A percentile compares a stretch with the other conserved stretches of the same genome.
Evolutionary conservation across 92 coral and sea anemone species (phyloP).

Genomic region (Zoanthus gigantus): DNA sequence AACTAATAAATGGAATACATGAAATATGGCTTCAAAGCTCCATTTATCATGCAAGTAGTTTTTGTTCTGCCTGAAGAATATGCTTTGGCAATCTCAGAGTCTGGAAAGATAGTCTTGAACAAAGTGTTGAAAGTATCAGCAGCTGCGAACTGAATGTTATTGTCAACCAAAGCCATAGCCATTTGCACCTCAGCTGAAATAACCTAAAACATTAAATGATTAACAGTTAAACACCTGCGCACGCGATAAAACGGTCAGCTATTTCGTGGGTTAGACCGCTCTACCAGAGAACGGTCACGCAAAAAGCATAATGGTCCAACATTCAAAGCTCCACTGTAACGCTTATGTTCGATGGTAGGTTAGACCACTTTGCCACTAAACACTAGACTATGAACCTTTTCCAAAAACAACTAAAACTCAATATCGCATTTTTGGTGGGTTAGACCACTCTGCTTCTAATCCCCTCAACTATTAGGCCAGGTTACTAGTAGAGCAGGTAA

Average conservation of each 20-base stretch:
- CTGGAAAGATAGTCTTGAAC: slow-evolving; percentile 56
- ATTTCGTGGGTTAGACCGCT: slow-evolving; percentile 4
- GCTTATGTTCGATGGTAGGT: slow-evolving; percentile 10
- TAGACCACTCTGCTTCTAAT: not conserved
- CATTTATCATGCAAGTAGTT: slow-evolving; percentile 58
- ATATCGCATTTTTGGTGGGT: slow-evolving; percentile 10
- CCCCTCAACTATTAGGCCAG: not conserved
- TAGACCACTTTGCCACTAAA: slow-evolving; percentile 27
- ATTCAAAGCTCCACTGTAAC: slow-evolving; percentile 23
- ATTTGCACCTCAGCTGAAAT: slow-evolving; percentile 53
- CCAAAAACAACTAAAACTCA: slow-evolving; percentile 16
- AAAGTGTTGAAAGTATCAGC: slow-evolving; percentile 52
- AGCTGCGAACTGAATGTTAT: slow-evolving; percentile 55
- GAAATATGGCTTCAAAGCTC: not conserved
- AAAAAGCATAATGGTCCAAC: not conserved
- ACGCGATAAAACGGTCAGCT: not conserved
- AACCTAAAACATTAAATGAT: not conserved
- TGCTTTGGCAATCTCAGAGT: slow-evolving; percentile 52
- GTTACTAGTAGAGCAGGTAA: too few species aligned
- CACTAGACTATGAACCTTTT: slow-evolving; percentile 17
- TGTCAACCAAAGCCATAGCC: slow-evolving; percentile 49
- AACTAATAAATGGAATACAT: too few species aligned
- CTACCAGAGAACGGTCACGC: slow-evolving; percentile 1
- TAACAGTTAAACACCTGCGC: not conserved
- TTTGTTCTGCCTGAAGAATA: slow-evolving; percentile 57